Percentiles rank a stretch among this genome's conserved stretches.
These are phyloP conservation scores for Marcusenius ussheri DNA, from an alignment of 2,113 vertebrate genomes.

Conservation along the genomic window DNA sequence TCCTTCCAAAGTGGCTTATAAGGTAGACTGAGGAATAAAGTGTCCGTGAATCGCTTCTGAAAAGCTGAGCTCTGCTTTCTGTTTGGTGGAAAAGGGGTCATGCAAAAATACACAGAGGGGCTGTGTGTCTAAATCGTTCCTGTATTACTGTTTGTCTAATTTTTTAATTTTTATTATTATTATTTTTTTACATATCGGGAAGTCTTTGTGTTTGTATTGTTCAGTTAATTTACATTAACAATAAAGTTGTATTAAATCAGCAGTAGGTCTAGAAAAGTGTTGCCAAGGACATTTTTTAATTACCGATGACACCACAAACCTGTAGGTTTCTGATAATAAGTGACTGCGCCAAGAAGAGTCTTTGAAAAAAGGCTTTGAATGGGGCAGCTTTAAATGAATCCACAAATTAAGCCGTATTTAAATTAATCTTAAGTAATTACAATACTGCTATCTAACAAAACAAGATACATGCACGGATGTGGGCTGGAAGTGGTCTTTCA, in stretches of 20 bases:
- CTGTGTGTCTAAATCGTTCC: background rate
- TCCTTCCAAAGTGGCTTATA: slow-evolving; percentile 99
- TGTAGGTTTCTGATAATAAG: background rate
- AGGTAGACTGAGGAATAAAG: slow-evolving; percentile 76
- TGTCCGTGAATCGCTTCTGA: slow-evolving; percentile 28
- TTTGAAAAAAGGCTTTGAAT: background rate
- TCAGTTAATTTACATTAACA: background rate
- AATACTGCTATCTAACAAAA: background rate
- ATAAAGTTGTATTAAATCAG: background rate
- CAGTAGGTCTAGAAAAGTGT: background rate
- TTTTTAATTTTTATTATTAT: background rate
- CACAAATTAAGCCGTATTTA: background rate
- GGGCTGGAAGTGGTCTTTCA: background rate
- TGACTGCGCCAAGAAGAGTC: background rate
- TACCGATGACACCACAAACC: background rate
- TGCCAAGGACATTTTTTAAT: background rate
- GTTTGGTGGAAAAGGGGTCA: slow-evolving; percentile 25
- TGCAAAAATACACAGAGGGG: slow-evolving; percentile 1
- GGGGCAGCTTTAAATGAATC: background rate
- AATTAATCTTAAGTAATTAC: background rate
- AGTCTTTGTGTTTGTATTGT: background rate
- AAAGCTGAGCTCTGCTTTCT: slow-evolving; percentile 30
- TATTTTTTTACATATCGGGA: background rate
- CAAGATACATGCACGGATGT: background rate
- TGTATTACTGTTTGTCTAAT: slow-evolving; percentile 8